phyloP scores from a whole-genome alignment of 1,140 invertebrate species.

The Achatina immaculata region DNA sequence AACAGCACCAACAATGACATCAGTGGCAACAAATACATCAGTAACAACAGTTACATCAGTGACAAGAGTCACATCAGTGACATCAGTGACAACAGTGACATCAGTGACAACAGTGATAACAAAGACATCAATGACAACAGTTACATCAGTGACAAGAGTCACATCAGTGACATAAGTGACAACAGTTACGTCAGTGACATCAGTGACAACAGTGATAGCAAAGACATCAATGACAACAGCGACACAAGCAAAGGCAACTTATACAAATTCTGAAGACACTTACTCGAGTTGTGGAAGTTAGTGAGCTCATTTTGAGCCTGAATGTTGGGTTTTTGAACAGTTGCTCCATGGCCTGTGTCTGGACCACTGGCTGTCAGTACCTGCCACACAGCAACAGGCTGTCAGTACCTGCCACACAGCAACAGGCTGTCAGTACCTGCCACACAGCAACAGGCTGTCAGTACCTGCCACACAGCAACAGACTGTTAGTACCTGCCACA shows the following conservation, averaged over 20 bases:
- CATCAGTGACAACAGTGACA: background rate
- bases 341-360: constrained; percentile 11
- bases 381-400: too few relatives aligned
- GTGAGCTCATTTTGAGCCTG: background rate
- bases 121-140: background rate
- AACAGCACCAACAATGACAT: too few relatives aligned
- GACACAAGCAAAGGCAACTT: background rate
- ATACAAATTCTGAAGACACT: too few relatives aligned
- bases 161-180: background rate
- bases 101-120: background rate
- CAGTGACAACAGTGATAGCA: background rate
- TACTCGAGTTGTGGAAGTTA: constrained; percentile 12
- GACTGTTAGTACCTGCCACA: too few relatives aligned
- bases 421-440: too few relatives aligned
- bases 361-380: background rate
- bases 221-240: background rate
- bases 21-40: too few relatives aligned
- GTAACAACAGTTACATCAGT: background rate
- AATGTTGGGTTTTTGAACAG: constrained; percentile 23
- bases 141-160: background rate
- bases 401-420: too few relatives aligned
- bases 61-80: background rate
- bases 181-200: background rate
- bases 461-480: too few relatives aligned
- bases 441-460: too few relatives aligned